Conservation (phyloP, 1,140 invertebrate genomes). For the Bombus haemorrhoidalis region DNA sequence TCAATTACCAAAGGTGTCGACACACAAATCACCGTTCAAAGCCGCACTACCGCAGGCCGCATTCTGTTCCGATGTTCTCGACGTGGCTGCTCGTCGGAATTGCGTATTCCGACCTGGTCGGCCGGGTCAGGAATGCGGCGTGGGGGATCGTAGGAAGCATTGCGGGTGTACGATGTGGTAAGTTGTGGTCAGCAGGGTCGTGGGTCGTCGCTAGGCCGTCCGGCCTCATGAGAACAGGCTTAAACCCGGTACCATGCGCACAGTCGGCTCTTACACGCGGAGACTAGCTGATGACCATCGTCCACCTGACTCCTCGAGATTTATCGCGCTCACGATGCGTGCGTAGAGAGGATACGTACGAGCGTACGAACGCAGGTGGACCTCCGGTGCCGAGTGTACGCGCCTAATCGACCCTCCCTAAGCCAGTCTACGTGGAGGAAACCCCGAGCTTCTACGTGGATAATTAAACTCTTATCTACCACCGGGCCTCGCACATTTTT, state of each 20-base stretch:
- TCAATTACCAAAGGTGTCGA: neutral
- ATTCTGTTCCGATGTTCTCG: slow-evolving; percentile 57
- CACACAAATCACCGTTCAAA: neutral
- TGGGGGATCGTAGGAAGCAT: slow-evolving; percentile 71
- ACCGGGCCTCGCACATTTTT: slow-evolving; percentile 37
- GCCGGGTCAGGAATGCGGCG: slow-evolving; percentile 70
- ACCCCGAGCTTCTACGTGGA: slow-evolving; percentile 51
- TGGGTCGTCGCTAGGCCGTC: slow-evolving; percentile 78
- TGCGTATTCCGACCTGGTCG: slow-evolving; percentile 74
- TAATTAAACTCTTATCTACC: slow-evolving; percentile 66
- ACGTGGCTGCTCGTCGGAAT: slow-evolving; percentile 62
- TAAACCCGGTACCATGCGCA: slow-evolving; percentile 59
- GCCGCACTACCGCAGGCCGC: neutral
- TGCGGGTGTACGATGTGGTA: slow-evolving; percentile 76
- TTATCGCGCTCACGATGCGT: slow-evolving; percentile 77
- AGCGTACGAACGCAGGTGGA: slow-evolving; percentile 33
- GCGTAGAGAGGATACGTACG: slow-evolving; percentile 31
- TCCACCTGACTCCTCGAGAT: slow-evolving; percentile 80
- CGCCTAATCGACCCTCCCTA: slow-evolving; percentile 57
- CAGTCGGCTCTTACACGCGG: slow-evolving; percentile 69
- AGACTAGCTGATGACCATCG: slow-evolving; percentile 81
- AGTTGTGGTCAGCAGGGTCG: slow-evolving; percentile 78
- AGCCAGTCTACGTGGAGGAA: slow-evolving; percentile 3
- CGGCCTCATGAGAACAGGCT: slow-evolving; percentile 77
- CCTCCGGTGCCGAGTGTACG: slow-evolving; percentile 21